Evolutionary conservation across 1,140 invertebrate genomes (phyloP).

Genomic region (Pteromalus puparum): DNA sequence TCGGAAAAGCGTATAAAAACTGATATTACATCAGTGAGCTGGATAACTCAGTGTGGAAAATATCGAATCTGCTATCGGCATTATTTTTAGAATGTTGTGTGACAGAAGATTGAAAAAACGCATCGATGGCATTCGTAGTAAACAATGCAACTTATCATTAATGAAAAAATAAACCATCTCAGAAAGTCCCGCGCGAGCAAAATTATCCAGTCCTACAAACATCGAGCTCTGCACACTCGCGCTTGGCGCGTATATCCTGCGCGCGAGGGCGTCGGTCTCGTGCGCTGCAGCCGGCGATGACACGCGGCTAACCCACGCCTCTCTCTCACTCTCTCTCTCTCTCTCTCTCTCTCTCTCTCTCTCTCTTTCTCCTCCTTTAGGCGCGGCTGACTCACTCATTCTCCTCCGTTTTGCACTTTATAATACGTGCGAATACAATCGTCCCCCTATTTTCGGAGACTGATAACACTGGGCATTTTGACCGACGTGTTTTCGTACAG

Average conservation of each 20-base stretch:
- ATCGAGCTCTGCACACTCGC: background rate
- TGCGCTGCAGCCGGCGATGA: background rate
- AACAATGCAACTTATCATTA: too few relatives aligned
- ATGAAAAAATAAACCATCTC: too few relatives aligned
- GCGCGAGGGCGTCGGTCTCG: background rate
- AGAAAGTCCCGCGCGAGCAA: background rate
- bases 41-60: too few relatives aligned
- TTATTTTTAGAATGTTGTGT: too few relatives aligned
- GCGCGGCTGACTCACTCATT: constrained; percentile 2
- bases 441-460: constrained; percentile 52
- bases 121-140: too few relatives aligned
- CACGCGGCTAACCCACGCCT: background rate
- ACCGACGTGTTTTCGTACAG: background rate
- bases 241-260: background rate
- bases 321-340: too few relatives aligned
- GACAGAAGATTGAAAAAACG: too few relatives aligned
- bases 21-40: too few relatives aligned
- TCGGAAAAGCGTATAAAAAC: background rate
- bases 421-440: constrained; percentile 1
- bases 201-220: background rate
- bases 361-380: background rate
- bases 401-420: background rate
- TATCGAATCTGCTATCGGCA: too few relatives aligned
- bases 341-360: too few relatives aligned
- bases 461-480: constrained; percentile 52